Evolutionary conservation across 2,113 vertebrate genomes (phyloP).

Genomic region (Gallinago media): DNA sequence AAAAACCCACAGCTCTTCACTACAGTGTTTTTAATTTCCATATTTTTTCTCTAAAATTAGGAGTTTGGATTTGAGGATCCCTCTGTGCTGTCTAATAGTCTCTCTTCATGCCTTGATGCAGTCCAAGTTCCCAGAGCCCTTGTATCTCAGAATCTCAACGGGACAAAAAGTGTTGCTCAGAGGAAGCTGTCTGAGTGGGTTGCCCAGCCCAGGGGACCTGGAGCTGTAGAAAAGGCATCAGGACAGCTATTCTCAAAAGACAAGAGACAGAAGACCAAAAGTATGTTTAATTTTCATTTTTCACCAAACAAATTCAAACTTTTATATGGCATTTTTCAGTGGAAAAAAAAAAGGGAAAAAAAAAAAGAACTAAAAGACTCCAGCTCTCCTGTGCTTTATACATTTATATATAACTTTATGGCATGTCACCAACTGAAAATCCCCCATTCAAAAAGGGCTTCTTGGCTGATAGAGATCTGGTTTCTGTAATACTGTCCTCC

Average conservation of each 20-base stretch:
- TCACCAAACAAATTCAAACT: background rate
- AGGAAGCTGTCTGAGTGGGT: background rate
- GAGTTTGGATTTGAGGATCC: background rate
- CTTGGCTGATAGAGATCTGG: background rate
- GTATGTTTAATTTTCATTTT: background rate
- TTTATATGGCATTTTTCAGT: background rate
- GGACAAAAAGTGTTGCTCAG: background rate
- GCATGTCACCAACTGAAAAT: background rate
- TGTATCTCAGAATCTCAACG: background rate
- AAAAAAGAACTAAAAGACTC: background rate
- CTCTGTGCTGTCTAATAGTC: background rate
- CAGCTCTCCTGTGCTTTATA: background rate
- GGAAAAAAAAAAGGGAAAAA: background rate
- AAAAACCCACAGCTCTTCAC: background rate
- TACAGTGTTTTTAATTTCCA: slow-evolving; percentile 15
- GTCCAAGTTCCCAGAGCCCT: background rate
- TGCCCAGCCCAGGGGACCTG: background rate
- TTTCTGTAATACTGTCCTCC: background rate
- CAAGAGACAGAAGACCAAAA: background rate
- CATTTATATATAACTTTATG: background rate
- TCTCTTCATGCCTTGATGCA: background rate
- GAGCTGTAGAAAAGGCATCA: background rate
- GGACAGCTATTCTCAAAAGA: background rate
- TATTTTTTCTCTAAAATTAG: slow-evolving; percentile 2
- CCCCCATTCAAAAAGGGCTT: background rate